Base-by-base conservation (phyloP, 2,797 vertebrate genomes). In the Micromesistius poutassou region DNA sequence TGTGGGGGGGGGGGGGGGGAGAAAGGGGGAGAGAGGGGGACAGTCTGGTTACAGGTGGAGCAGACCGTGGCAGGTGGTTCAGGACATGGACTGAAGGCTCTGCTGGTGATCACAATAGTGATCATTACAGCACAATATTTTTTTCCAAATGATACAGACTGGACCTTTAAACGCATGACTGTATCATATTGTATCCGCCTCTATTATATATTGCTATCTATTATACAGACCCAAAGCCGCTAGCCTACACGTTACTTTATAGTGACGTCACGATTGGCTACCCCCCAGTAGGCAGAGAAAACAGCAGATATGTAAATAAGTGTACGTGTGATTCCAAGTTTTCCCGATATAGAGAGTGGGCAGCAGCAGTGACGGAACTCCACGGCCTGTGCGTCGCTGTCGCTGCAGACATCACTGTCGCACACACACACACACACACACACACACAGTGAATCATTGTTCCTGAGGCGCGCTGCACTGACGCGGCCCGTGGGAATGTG, bases 281-380 rank as follows among this genome's bases (percentile, higher is more conserved):
- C 55, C 4, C 22, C 50, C 22, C 19, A 62, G 50, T 7, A 62
- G 19, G 50, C 22, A 31, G 16, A 72, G 12, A 72, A 31, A 72
- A 72, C 22, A 62, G n/a, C 4, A 62, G 22, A 62, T 62, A 62
- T 62, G 55, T 62, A 62, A 62, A 62, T 62, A 25, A n/a, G 55
- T 62, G 55, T 62, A 62, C n/a, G 55, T 72, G 30, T 72, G 71
- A 33, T 72, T 31, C 14, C 30, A 71, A 14, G 31, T 72, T 72
- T 33, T 81, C 87, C 72, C 84, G 83, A 85, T 83, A 82, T 75
- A 81, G 78, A 80, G 84, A 87, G 93, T 94, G 91, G 93, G 92
- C 89, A 92, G 92, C 81, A 89, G 83, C 81, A 89, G 84, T 94
- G 93, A 94, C 92, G 92, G 89, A 91, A 89, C 87, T 91, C 80